Conservation (phyloP, 2,888 invertebrate genomes). For the Oscheius sp. region DNA sequence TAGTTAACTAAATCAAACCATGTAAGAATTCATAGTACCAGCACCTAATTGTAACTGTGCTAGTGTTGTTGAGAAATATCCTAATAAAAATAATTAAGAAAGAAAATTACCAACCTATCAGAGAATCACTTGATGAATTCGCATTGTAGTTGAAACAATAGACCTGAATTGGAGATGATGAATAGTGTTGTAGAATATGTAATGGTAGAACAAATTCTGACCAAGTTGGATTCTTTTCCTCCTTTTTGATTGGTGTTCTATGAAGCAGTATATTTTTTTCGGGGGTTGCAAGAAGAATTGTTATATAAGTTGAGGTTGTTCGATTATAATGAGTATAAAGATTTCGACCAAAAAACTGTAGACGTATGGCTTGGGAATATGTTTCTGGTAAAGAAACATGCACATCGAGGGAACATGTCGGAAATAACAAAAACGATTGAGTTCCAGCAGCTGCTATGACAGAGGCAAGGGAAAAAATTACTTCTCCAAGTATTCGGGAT, state of each 20-base stretch:
- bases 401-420: constrained; percentile 32
- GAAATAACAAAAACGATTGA: constrained; percentile 1
- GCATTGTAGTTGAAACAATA: constrained; percentile 56
- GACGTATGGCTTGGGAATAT: constrained; percentile 37
- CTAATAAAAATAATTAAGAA: not conserved
- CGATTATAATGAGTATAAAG: constrained; percentile 42
- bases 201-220: constrained; percentile 55
- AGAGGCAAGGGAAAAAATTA: constrained; percentile 3
- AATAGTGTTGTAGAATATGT: constrained; percentile 31
- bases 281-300: constrained; percentile 33
- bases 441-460: not conserved
- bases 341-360: constrained; percentile 50
- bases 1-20: constrained; percentile 37
- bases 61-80: constrained; percentile 52
- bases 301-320: constrained; percentile 53
- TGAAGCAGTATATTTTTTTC: constrained; percentile 34
- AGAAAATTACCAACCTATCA: constrained; percentile 40
- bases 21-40: constrained; percentile 55
- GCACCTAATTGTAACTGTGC: constrained; percentile 55
- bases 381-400: constrained; percentile 35
- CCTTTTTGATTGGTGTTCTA: constrained; percentile 35
- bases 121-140: constrained; percentile 48
- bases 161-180: constrained; percentile 45
- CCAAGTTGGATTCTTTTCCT: constrained; percentile 43
- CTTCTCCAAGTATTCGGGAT: constrained; percentile 3